Evolutionary conservation across 2,888 invertebrate genomes (phyloP), one percentile per base, ranked within the genome.

Genomic region (Bursaphelenchus okinawaensis): DNA sequence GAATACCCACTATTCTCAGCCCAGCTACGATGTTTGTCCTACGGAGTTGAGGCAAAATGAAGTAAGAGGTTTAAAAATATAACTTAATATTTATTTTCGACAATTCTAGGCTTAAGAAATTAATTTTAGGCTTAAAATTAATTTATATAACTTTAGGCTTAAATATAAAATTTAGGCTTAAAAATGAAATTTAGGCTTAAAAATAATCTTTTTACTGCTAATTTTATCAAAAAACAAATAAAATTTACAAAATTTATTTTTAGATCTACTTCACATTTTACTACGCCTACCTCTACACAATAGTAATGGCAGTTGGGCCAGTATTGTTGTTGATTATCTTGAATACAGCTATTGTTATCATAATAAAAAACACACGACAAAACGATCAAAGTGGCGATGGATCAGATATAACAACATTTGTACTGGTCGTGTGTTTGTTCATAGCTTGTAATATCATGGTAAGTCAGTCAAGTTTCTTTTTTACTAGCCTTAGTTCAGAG

Each of bases 361-460:
- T 66, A 54, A 76, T 78, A 73, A 65, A 68, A 52, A 66, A 67
- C 27, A 61, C 68, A 20, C 19, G 24, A 7, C 24, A 40, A 27
- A 16, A 12, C 4, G 55, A 24, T 7, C 16, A 63, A 50, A 22
- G n/a, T n/a, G 6, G 64, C 7, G 22, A 60, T 22, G 73, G 70
- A 29, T 75, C 77, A 1, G 78, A 80, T 68, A 74, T 76, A 26
- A 70, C 76, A 20, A 80, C 80, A 4, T 65, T 80, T n/a, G 77
- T 80, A n/a, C 67, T 80, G 16, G 79, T 80, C 40, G 78, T 80
- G 20, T 77, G 73, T 58, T 67, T 80, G 12, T 80, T 80, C 65
- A 75, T 80, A 58, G 67, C 74, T 16, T 80, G 80, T 67, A 80
- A 80, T 60, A 69, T 76, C 61, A 63, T 79, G 71, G 79, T 79